Percentiles rank a stretch among this genome's conserved stretches.
Conservation (phyloP, 1,140 invertebrate genomes). For the Leptinotarsa defecta region DNA sequence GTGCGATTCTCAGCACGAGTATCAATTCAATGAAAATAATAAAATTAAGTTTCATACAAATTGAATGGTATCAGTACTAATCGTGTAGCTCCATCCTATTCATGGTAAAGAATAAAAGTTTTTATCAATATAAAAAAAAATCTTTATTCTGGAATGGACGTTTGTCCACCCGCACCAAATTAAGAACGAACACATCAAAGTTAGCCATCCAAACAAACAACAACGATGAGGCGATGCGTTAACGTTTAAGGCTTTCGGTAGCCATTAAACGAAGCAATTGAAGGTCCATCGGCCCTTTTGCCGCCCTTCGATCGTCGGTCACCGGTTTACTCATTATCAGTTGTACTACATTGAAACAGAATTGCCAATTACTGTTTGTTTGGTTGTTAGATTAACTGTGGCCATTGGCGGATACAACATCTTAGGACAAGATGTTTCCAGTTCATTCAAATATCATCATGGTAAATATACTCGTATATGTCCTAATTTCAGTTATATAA, state of each 20-base stretch:
- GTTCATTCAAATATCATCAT: neutral
- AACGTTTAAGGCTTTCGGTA: constrained; percentile 24
- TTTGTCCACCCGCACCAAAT: constrained; percentile 2
- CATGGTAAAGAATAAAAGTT: no score
- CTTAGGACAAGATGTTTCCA: neutral
- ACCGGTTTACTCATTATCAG: constrained; percentile 38
- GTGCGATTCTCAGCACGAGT: no score
- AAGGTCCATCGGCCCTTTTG: constrained; percentile 20
- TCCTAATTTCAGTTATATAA: no score
- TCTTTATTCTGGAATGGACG: no score
- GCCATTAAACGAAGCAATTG: constrained; percentile 20
- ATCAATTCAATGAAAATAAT: no score
- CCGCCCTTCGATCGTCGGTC: neutral
- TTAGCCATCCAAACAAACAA: constrained; percentile 18
- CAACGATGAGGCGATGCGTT: constrained; percentile 24
- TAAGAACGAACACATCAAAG: constrained; percentile 17
- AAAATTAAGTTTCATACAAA: no score
- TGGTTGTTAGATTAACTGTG: neutral
- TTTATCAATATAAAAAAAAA: no score
- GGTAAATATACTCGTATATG: neutral
- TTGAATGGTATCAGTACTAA: no score
- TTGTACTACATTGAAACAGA: constrained; percentile 37
- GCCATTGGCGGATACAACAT: neutral
- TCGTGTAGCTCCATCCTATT: no score
- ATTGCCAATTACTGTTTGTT: constrained; percentile 30